A percentile compares a stretch with the other conserved stretches of the same genome.
Conservation (phyloP, 2,797 vertebrate genomes). For the Cheracebus regulus region DNA sequence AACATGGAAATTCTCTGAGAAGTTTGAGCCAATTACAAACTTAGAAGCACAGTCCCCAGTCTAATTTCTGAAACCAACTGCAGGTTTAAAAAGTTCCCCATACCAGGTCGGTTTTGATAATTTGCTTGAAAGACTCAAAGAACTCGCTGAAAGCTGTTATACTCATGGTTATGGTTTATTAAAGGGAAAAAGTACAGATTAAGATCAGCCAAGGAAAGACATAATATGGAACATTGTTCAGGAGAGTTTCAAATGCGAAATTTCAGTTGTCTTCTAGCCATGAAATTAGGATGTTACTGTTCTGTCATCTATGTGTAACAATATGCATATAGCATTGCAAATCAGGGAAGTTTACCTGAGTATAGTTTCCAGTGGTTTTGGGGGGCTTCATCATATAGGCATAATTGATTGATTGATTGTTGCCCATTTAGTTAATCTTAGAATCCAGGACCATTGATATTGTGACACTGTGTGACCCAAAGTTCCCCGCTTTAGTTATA, state of each 20-base stretch:
- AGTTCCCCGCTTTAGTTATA: background rate
- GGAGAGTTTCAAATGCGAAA: background rate
- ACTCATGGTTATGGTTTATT: background rate
- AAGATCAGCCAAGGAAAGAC: background rate
- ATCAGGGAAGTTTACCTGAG: background rate
- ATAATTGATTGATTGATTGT: background rate
- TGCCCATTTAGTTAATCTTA: background rate
- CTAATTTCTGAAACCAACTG: slow-evolving; percentile 11
- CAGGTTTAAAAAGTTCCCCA: background rate
- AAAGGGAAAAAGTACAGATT: background rate
- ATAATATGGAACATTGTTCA: background rate
- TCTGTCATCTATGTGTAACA: background rate
- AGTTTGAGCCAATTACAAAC: background rate
- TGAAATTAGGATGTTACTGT: background rate
- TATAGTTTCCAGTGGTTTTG: background rate
- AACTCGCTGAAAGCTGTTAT: background rate
- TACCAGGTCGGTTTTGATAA: background rate
- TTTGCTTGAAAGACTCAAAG: background rate
- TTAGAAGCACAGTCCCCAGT: background rate
- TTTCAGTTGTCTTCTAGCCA: background rate
- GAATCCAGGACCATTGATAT: background rate
- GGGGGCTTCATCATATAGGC: background rate
- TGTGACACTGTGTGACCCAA: background rate
- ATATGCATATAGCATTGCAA: background rate
- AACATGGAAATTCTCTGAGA: background rate